Evolutionary conservation across 2,113 vertebrate genomes (phyloP).

Genomic region (Equus przewalskii): DNA sequence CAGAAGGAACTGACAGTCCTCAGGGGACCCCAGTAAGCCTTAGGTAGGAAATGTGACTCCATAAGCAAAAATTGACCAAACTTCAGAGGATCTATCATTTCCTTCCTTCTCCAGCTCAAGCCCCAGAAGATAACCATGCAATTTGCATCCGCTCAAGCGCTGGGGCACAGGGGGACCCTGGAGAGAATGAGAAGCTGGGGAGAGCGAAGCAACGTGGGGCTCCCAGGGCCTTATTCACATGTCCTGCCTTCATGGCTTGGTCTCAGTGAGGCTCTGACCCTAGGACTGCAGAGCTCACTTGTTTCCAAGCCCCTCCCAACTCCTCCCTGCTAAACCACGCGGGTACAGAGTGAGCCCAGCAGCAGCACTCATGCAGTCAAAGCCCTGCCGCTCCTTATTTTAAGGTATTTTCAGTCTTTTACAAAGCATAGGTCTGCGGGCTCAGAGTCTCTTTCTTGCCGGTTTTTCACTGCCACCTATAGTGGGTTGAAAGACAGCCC

Average conservation of each 20-base stretch:
- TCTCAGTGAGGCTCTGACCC: fast-evolving
- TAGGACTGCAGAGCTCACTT: fast-evolving
- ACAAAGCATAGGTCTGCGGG: fast-evolving
- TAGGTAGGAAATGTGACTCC: constrained; percentile 28
- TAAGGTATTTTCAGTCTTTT: background rate
- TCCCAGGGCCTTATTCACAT: fast-evolving
- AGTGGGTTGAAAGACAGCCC: background rate
- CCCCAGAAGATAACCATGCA: background rate
- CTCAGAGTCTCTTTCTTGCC: fast-evolving
- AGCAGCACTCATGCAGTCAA: fast-evolving
- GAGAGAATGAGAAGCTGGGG: background rate
- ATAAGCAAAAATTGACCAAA: background rate
- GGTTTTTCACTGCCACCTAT: fast-evolving
- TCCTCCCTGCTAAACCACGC: fast-evolving
- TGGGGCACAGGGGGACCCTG: background rate
- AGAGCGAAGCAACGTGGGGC: fast-evolving
- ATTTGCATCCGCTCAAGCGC: background rate
- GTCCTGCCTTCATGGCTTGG: fast-evolving
- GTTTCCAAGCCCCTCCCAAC: fast-evolving
- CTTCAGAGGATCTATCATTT: background rate
- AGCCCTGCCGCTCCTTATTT: background rate
- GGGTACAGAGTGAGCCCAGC: fast-evolving
- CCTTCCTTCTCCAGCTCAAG: background rate
- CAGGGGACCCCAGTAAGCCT: background rate
- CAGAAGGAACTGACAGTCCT: background rate